Base-by-base conservation (phyloP, 2,888 invertebrate species). In the Nomada fucata region DNA sequence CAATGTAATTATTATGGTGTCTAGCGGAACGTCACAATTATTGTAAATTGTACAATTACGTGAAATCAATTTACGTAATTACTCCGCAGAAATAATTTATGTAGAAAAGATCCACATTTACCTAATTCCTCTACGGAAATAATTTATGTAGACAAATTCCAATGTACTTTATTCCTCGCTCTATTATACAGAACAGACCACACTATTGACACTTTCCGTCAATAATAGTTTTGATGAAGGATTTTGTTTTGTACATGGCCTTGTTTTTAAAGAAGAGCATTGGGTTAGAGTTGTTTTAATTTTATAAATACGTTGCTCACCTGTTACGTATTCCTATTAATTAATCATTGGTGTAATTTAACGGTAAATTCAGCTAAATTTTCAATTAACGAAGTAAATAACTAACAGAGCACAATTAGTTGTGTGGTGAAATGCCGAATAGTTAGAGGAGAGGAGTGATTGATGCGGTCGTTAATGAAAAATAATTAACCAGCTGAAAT, bases 401-500 rank as follows among this genome's bases (percentile, higher is more conserved):
- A 20, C n/a, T 26, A 52, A 18, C 23, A 7, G n/a, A n/a, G 50
- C 15, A 7, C 29, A 60, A 20, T 1, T 10, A 10, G 26, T 42
- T 23, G 7, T 9, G 3, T 1, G 15, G 26, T 29, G 13, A 42
- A 75, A 52, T 13, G 2, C 7, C 11, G 13, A 68, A 36, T 59
- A 59, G 57, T 36, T 67, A 74, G 47, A 50, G 50, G 47, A 50
- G 36, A n/a, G 23, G 29, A 47, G n/a, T 64, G 15, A 74, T 64
- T 59, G 76, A 50, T 15, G n/a, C 26, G 55, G 52, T 26, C 23
- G 42, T 29, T 76, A 47, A 76, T 65, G 76, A 76, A 65, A 77
- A 76, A 77, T 77, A 76, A 76, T 77, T 77, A 76, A 65, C 59
- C 59, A 29, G 13, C 26, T 18, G 23, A 26, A 64, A 69, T 78